These are phyloP conservation scores for Crocuta crocuta DNA, from an alignment of 2,113 vertebrate species.

Conservation along the genomic window DNA sequence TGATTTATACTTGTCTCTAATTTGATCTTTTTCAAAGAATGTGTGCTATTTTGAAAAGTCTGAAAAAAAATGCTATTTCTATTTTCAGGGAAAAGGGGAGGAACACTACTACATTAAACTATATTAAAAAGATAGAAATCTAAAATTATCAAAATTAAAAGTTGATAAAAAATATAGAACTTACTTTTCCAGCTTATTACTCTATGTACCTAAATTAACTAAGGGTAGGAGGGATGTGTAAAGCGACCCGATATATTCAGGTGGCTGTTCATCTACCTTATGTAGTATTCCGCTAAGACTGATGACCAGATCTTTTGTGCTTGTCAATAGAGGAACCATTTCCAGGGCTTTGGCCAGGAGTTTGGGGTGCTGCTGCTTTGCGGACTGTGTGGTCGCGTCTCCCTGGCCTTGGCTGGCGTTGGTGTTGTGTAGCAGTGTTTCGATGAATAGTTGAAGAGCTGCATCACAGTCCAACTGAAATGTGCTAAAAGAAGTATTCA, in stretches of 20 bases:
- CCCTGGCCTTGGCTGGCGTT: slow-evolving; percentile 78
- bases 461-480: slow-evolving; percentile 92
- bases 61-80: background rate
- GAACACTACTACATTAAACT: background rate
- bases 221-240: background rate
- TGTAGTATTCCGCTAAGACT: slow-evolving; percentile 91
- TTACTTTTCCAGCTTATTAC: background rate
- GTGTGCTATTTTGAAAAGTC: background rate
- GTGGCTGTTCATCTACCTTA: slow-evolving; percentile 87
- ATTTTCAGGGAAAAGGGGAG: background rate
- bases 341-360: slow-evolving; percentile 89
- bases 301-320: slow-evolving; percentile 89
- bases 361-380: slow-evolving; percentile 76
- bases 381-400: background rate
- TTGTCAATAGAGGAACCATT: slow-evolving; percentile 91
- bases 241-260: accelerated
- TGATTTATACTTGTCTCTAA: background rate
- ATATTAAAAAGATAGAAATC: background rate
- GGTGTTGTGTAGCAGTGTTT: slow-evolving; percentile 90
- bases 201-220: too few species aligned
- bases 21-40: slow-evolving; percentile 10
- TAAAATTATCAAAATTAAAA: slow-evolving; percentile 5
- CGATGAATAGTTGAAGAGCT: slow-evolving; percentile 94
- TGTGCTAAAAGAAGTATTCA: slow-evolving; percentile 84
- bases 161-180: background rate